Base-by-base conservation (phyloP, 1,140 invertebrate genomes). In the Whitmania pigra region DNA sequence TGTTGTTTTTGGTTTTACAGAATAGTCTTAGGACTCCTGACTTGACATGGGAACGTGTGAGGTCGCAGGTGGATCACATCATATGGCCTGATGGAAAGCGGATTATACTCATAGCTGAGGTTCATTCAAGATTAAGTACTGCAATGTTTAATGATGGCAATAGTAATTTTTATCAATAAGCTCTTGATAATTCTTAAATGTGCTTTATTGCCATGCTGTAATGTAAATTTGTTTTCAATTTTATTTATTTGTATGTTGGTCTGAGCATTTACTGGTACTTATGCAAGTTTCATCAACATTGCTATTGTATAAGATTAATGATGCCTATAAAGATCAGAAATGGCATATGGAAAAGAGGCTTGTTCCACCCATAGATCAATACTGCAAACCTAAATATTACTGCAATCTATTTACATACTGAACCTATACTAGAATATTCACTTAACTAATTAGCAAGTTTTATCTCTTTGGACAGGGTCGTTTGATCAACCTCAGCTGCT, bases 41-140 rank as follows among this genome's bases (percentile, higher is more conserved):
- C 78, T 82, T 97, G 75, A 92, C 92, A 68, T 97, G 94, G 94
- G 94, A 98, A 83, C 92, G 94, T 82, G 93, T 98, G 22, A 86
- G 94, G 69, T 94, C 93, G 25, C 93, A 97, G 85, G 94, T 97
- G 55, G 94, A 97, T 82, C 93, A 97, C 82, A 90, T 97, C 74
- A 93, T 95, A 76, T 97, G 93, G 91, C 90, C 91, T 36, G 91
- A 92, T 82, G 90, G 91, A 71, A 82, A 82, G 75, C 49, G 74
- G 17, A 83, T 85, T 54, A 91, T 97, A 67, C 84, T 98, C 53
- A 84, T 97, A 73, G 94, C 94, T 13, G 94, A 85, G 79, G 83
- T 84, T 75, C 71, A 72, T 72, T 9, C 29, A 27, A 6, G 54
- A 22, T 18, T 68, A 60, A 20, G 11, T 0, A 49, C 11, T 63